phyloP scores from a whole-genome alignment of 2,113 vertebrate genomes.

The Marmota monax region DNA sequence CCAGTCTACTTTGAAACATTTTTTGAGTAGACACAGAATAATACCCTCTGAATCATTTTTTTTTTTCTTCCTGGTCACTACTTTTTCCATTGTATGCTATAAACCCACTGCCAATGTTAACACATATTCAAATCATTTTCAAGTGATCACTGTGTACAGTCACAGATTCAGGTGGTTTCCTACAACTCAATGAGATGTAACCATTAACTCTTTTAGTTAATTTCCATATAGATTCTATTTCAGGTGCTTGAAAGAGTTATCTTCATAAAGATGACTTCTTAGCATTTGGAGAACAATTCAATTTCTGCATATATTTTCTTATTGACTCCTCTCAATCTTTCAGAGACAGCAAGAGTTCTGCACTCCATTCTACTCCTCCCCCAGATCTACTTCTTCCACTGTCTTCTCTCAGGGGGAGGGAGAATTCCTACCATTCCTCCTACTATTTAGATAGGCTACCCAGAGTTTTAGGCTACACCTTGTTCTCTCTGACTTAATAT shows the following conservation, averaged over 20 bases:
- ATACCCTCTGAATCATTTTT: not conserved
- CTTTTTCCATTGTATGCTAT: not conserved
- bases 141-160: not conserved
- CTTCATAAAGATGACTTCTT: not conserved
- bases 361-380: not conserved
- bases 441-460: not conserved
- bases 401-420: not conserved
- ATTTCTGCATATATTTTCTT: not conserved
- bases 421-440: not conserved
- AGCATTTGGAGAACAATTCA: not conserved
- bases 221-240: not conserved
- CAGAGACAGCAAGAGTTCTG: not conserved
- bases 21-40: constrained; percentile 32
- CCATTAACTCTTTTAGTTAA: not conserved
- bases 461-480: not conserved
- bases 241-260: not conserved
- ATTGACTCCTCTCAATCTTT: not conserved
- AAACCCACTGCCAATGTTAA: not conserved
- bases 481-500: not conserved
- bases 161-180: not conserved
- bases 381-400: not conserved
- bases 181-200: not conserved
- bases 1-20: constrained; percentile 37
- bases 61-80: not conserved
- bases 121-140: not conserved